phyloP scores from a whole-genome alignment of 2,113 vertebrate genomes.

The Callospermophilus lateralis region DNA sequence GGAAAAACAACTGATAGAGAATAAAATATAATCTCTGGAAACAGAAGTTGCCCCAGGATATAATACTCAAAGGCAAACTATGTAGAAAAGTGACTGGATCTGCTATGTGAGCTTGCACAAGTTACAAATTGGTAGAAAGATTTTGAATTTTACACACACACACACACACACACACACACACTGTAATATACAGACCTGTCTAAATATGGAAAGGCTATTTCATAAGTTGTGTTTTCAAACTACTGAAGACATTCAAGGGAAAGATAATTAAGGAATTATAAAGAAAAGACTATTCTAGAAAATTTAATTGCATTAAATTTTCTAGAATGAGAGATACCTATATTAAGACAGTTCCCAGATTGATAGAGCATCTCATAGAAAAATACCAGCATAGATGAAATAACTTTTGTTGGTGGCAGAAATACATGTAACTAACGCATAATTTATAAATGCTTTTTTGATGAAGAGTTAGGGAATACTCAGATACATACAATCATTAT shows the following conservation, averaged over 20 bases:
- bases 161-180: too few species aligned
- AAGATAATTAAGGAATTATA: neutral
- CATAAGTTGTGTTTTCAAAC: neutral
- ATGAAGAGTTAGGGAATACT: neutral
- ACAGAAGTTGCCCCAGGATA: neutral
- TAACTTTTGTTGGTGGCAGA: neutral
- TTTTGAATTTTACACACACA: neutral
- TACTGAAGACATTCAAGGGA: neutral
- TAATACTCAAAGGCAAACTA: neutral
- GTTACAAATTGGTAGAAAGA: neutral
- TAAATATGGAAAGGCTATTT: neutral
- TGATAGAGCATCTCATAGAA: neutral
- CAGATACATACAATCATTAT: neutral
- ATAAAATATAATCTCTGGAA: constrained; percentile 18
- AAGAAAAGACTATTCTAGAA: constrained; percentile 53
- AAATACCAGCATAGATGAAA: neutral
- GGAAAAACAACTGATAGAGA: constrained; percentile 23
- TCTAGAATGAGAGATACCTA: neutral
- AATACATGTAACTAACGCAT: neutral
- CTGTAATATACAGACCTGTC: neutral
- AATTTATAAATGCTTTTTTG: neutral
- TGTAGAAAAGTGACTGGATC: neutral
- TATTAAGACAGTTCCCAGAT: neutral
- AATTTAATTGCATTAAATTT: neutral
- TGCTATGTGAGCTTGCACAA: neutral